Percentiles rank a stretch among this genome's conserved stretches.
These are phyloP conservation scores for Furnarius figulus DNA, from an alignment of 2,113 vertebrate genomes.

Conservation along the genomic window DNA sequence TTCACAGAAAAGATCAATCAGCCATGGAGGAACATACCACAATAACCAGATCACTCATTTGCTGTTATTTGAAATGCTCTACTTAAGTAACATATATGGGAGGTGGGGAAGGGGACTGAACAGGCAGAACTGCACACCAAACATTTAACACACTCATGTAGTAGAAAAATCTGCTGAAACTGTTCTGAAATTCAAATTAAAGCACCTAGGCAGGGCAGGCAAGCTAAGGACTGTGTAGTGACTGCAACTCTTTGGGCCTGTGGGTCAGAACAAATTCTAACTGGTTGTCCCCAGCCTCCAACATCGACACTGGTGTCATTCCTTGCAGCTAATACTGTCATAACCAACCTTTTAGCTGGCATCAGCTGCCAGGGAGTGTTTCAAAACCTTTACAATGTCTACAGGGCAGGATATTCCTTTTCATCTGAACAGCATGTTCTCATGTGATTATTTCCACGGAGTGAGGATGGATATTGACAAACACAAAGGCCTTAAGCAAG, in stretches of 20 bases:
- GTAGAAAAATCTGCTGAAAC: not conserved
- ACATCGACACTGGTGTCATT: not conserved
- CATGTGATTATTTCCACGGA: not conserved
- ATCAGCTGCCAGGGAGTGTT: not conserved
- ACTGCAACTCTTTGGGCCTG: not conserved
- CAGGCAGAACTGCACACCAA: not conserved
- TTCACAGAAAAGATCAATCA: slow-evolving; percentile 41
- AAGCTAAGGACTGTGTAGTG: not conserved
- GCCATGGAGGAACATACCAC: not conserved
- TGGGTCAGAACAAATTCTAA: not conserved
- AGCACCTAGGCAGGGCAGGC: not conserved
- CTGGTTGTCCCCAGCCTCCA: not conserved
- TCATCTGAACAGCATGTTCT: not conserved
- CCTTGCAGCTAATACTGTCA: not conserved
- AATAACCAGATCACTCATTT: not conserved
- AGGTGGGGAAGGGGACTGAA: not conserved
- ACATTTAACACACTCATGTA: not conserved
- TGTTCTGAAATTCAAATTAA: not conserved
- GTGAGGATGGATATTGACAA: not conserved
- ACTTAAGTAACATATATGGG: not conserved
- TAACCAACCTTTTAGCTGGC: not conserved
- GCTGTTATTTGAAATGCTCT: not conserved
- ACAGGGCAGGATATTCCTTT: not conserved
- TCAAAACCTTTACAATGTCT: not conserved
- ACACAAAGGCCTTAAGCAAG: not conserved